Base-by-base conservation (phyloP, 2,888 invertebrate species). In the Rapana venosa region DNA sequence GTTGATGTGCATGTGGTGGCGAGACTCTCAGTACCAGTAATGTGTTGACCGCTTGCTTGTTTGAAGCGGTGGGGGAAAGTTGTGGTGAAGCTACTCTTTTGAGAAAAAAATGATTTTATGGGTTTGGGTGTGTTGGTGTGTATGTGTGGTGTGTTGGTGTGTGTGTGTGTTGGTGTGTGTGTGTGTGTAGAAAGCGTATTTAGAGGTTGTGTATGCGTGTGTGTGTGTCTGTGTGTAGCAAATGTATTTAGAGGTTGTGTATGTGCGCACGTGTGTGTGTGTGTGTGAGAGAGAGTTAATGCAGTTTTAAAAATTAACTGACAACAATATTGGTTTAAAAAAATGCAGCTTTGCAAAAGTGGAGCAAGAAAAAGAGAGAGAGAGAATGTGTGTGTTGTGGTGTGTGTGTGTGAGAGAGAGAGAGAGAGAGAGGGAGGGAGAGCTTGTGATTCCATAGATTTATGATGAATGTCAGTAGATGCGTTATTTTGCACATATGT, bases 371-470 rank as follows among this genome's bases (percentile, higher is more conserved):
- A 47, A 47, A 47, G 4, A 47, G 4, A 47, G 4, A 47, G 77
- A 32, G 15, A 77, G 77, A 5, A 77, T 66, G 66, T 66, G 66
- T 5, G 66, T 66, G n/a, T 74, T n/a, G 79, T 81, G 79, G 79
- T 81, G 79, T 81, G 79, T 81, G 79, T 81, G 79, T 81, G 79
- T 81, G 77, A 30, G 77, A 30, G 77, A 30, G 77, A 30, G 77
- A 30, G 77, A 66, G 66, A 66, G 66, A 66, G 66, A 66, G 66
- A 66, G 66, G 17, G 66, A 66, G 66, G 17, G 66, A 66, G 66
- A 66, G 66, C n/a, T n/a, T 2, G 13, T 74, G n/a, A 74, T 74
- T n/a, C 47, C 47, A 47, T 47, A 47, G 47, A 47, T 47, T 5
- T 47, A 47, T 47, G 47, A 47, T 47, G 47, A 47, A 8, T 47